Evolutionary conservation across 1,140 invertebrate genomes (phyloP).

Genomic region (Apis mellifera): DNA sequence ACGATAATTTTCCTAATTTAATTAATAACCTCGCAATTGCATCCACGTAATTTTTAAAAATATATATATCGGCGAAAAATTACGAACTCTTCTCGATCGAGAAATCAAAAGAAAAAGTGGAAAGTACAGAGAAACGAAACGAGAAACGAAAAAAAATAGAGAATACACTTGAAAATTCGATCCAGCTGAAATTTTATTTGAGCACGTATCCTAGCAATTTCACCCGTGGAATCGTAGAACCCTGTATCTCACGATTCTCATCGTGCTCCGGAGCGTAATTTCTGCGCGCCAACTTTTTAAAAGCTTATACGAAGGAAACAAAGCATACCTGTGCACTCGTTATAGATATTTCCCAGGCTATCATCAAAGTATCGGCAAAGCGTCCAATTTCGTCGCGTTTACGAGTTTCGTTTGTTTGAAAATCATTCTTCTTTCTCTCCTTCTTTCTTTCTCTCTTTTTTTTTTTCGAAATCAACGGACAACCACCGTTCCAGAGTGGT

Average conservation of each 20-base stretch:
- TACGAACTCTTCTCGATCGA: too few species aligned
- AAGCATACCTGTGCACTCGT: neutral
- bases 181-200: conserved; percentile 12
- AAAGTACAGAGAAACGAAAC: neutral
- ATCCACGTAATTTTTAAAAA: too few species aligned
- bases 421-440: neutral
- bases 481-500: neutral
- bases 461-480: neutral
- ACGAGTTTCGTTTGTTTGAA: neutral
- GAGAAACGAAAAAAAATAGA: neutral
- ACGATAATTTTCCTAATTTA: too few species aligned
- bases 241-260: neutral
- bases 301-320: neutral
- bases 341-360: neutral
- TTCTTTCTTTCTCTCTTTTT: neutral
- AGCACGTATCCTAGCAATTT: neutral
- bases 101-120: neutral
- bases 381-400: neutral
- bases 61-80: too few species aligned
- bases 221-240: neutral
- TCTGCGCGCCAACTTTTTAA: neutral
- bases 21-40: too few species aligned
- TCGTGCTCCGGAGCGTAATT: neutral
- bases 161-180: neutral
- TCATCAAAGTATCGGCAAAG: neutral